Evolutionary conservation across 2,113 vertebrate species (phyloP).

Genomic region (Catharus fuscescens): DNA sequence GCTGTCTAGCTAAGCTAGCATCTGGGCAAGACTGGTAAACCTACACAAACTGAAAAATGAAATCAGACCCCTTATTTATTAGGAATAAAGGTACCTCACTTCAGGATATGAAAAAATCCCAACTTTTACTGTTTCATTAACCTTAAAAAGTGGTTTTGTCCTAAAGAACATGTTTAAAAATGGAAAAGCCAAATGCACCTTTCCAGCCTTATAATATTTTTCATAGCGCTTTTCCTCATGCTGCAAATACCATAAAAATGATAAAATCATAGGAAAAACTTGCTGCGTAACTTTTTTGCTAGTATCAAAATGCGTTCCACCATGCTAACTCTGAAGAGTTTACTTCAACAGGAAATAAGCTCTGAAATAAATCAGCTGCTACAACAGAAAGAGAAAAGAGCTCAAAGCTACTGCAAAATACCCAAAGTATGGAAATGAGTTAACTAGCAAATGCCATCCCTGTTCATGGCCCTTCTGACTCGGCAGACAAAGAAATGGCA

Average conservation of each 20-base stretch:
- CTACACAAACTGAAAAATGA: background rate
- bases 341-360: background rate
- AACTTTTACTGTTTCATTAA: background rate
- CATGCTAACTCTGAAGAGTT: background rate
- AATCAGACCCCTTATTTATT: background rate
- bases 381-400: background rate
- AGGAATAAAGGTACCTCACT: background rate
- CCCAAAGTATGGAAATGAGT: background rate
- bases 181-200: background rate
- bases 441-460: background rate
- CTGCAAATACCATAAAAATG: background rate
- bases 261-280: background rate
- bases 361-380: background rate
- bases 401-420: background rate
- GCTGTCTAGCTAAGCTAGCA: background rate
- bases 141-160: background rate
- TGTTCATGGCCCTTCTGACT: background rate
- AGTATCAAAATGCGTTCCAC: background rate
- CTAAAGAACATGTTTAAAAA: background rate
- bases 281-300: background rate
- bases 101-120: background rate
- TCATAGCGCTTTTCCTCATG: background rate
- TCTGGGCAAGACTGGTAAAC: background rate
- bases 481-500: background rate
- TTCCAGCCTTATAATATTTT: background rate